These are phyloP conservation scores for Cyprinodon brontotheroides DNA, from an alignment of 2,113 vertebrate genomes.

Conservation along the genomic window DNA sequence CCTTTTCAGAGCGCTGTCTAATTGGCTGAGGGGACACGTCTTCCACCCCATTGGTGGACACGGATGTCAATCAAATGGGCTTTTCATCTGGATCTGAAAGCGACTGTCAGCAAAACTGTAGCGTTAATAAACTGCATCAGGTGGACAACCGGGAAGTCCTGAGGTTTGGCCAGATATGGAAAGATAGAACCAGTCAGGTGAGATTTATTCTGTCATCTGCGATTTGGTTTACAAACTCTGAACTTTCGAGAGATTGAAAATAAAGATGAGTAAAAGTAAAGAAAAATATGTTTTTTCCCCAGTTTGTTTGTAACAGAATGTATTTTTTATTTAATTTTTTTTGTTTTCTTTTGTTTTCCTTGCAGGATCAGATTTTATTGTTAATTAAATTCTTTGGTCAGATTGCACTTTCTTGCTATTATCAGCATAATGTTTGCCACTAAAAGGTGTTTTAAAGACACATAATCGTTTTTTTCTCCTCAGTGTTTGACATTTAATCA, in stretches of 20 bases:
- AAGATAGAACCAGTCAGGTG: not conserved
- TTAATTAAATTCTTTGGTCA: not conserved
- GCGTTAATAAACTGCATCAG: not conserved
- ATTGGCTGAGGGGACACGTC: conserved; percentile 34
- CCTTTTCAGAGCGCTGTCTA: conserved; percentile 9
- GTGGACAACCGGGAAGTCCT: not conserved
- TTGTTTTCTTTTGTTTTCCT: not conserved
- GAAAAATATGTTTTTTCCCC: not conserved
- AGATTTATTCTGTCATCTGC: conserved; percentile 27
- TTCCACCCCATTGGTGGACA: conserved; percentile 48
- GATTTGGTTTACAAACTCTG: conserved; percentile 20
- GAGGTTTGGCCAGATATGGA: conserved; percentile 20
- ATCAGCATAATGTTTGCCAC: not conserved
- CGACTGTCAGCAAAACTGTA: conserved; percentile 43
- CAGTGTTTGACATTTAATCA: too few relatives aligned
- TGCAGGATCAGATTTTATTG: not conserved
- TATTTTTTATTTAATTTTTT: not conserved
- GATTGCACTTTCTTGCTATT: not conserved
- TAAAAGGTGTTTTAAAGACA: not conserved
- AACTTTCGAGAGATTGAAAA: not conserved
- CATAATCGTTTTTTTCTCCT: too few relatives aligned
- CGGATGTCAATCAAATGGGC: conserved; percentile 36
- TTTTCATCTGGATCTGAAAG: conserved; percentile 15
- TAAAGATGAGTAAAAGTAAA: too few relatives aligned
- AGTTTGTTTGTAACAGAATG: too few relatives aligned